phyloP scores from a whole-genome alignment of 2,113 vertebrate genomes.

The Poeciliopsis turrubarensis region DNA sequence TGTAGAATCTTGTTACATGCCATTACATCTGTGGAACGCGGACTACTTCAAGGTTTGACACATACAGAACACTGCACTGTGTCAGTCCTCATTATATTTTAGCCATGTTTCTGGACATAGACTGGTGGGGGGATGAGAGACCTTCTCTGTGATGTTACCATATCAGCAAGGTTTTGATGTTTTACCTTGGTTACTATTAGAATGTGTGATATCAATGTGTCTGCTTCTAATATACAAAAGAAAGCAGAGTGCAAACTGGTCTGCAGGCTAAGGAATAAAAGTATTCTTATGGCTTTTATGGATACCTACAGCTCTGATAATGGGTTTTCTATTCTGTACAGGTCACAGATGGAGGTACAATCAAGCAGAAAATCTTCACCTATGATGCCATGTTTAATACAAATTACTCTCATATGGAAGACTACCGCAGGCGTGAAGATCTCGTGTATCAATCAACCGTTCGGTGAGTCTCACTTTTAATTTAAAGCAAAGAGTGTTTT shows the following conservation, averaged over 20 bases:
- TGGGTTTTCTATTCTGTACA: slow-evolving; percentile 65
- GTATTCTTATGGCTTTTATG: neutral
- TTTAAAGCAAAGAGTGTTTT: neutral
- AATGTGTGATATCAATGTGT: slow-evolving; percentile 60
- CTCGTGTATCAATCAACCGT: slow-evolving; percentile 96
- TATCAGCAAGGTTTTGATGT: slow-evolving; percentile 55
- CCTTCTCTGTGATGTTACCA: slow-evolving; percentile 49
- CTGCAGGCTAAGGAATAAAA: slow-evolving; percentile 45
- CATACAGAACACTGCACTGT: slow-evolving; percentile 45
- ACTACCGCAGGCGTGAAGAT: slow-evolving; percentile 91
- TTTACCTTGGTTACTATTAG: slow-evolving; percentile 40
- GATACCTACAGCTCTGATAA: slow-evolving; percentile 27
- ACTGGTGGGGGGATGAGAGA: slow-evolving; percentile 34
- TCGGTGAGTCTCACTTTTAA: slow-evolving; percentile 81
- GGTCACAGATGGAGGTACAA: slow-evolving; percentile 96
- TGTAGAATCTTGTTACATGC: slow-evolving; percentile 67
- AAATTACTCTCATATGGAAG: slow-evolving; percentile 98
- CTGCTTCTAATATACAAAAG: slow-evolving; percentile 61
- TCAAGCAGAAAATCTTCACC: slow-evolving; percentile 99
- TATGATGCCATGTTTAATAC: slow-evolving; percentile 99
- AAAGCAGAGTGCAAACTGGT: slow-evolving; percentile 19
- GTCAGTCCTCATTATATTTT: slow-evolving; percentile 72
- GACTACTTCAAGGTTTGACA: slow-evolving; percentile 47
- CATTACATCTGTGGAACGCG: slow-evolving; percentile 63
- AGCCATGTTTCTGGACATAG: slow-evolving; percentile 37